phyloP scores from a whole-genome alignment of 2,113 vertebrate species.

The Beaufortia kweichowensis region DNA sequence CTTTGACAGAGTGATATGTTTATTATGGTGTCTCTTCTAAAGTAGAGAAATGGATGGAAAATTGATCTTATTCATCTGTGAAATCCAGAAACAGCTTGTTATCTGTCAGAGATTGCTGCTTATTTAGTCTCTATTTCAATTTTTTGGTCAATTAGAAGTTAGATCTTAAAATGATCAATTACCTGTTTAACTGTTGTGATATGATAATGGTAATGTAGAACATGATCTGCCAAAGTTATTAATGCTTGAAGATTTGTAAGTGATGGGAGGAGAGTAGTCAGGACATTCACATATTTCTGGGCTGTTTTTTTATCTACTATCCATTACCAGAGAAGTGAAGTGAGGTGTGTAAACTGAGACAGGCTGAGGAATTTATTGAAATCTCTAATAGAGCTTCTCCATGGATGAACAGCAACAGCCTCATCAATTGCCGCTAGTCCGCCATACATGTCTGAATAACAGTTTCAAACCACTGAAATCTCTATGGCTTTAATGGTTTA shows the following conservation, averaged over 20 bases:
- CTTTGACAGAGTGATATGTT: conserved; percentile 61
- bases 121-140: neutral
- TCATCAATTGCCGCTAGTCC: neutral
- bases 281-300: neutral
- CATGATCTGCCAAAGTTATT: neutral
- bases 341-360: neutral
- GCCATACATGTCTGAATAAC: neutral
- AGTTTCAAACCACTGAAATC: neutral
- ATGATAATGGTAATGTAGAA: neutral
- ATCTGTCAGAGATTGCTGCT: neutral
- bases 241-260: conserved; percentile 9
- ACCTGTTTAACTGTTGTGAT: conserved; percentile 8
- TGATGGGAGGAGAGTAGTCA: conserved; percentile 5
- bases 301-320: neutral
- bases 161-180: neutral
- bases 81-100: conserved; percentile 21
- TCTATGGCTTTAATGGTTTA: conserved; percentile 7
- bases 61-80: conserved; percentile 1
- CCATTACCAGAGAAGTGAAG: conserved; percentile 11
- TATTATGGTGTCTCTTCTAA: conserved; percentile 13
- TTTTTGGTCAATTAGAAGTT: neutral
- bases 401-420: conserved; percentile 5
- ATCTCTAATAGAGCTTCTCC: conserved; percentile 19
- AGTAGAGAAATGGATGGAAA: neutral
- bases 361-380: neutral